Base-by-base conservation (phyloP, 2,797 vertebrate species). In the Scleropages formosus region DNA sequence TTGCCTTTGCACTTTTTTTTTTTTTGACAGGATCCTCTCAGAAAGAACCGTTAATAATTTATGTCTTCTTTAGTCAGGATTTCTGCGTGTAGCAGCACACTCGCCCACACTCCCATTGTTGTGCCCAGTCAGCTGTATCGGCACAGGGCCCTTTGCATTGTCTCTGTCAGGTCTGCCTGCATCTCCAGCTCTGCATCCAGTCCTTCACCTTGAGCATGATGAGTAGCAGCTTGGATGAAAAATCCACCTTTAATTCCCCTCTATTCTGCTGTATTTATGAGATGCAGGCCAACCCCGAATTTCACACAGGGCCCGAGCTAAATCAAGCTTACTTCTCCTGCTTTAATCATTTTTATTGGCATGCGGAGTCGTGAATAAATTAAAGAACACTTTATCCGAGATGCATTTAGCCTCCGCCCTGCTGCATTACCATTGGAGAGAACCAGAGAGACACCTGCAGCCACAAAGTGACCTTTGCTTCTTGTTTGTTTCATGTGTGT, bases 291-390 rank as follows among this genome's bases (percentile, higher is more conserved):
- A 74, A n/a, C 77, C 75, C 75, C 70, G 75, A 62, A 68, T 79
- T 74, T 76, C 78, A 63, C 71, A 76, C 71, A 22, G 70, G 72
- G 72, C 47, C 76, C 20, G 51, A 63, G 73, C 80, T 46, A 74
- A 82, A 78, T 79, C 63, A 73, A 66, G 64, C 77, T 79, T 82
- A 79, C 79, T 79, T 77, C 75, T 75, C 22, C 22, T 56, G 63
- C 70, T 73, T 77, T 66, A 66, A 59, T 73, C 76, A 31, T 72
- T 67, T 77, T 67, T 73, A 77, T 31, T 61, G 56, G 80, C 78
- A 76, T 73, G 79, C 69, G 75, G 79, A 63, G 18, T 39, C 56
- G 20, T 78, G 60, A 79, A 51, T 78, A 81, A 81, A 76, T 72
- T 70, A 76, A 75, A 72, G 77, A 72, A 69, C 26, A 72, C 68